phyloP scores from a whole-genome alignment of 2,113 vertebrate genomes.

The Lycaon pictus region DNA sequence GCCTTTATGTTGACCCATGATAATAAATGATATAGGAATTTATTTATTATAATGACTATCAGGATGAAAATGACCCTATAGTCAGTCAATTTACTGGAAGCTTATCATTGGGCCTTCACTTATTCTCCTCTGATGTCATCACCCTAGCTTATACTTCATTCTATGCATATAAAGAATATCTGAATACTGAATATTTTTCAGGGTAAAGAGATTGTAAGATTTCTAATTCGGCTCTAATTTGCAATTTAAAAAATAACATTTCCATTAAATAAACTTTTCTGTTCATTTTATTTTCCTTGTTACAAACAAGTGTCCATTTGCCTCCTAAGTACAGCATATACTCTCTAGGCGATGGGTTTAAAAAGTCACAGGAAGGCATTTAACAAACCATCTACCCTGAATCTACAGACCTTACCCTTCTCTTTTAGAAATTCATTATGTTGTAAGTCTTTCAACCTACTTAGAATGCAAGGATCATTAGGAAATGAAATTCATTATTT shows the following conservation, averaged over 20 bases:
- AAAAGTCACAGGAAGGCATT: not conserved
- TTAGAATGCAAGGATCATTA: not conserved
- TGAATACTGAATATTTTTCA: not conserved
- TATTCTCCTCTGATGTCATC: not conserved
- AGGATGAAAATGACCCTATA: not conserved
- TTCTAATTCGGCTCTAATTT: not conserved
- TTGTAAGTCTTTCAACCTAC: not conserved
- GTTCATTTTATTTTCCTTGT: not conserved
- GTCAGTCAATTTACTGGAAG: not conserved
- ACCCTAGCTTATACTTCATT: not conserved
- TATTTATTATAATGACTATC: not conserved
- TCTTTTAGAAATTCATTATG: constrained; percentile 22
- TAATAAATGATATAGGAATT: not conserved
- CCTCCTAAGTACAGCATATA: not conserved
- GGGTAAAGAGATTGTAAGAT: not conserved
- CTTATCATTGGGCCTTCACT: not conserved
- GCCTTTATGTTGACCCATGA: not conserved
- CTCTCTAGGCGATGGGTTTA: not conserved
- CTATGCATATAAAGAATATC: not conserved
- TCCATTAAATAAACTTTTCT: not conserved
- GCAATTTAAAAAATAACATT: not conserved
- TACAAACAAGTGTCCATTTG: not conserved
- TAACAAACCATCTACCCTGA: not conserved
- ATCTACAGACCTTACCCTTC: not conserved
- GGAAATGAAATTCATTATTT: not conserved